Conservation (phyloP, 2,797 vertebrate species). For the Bufotes viridis region DNA sequence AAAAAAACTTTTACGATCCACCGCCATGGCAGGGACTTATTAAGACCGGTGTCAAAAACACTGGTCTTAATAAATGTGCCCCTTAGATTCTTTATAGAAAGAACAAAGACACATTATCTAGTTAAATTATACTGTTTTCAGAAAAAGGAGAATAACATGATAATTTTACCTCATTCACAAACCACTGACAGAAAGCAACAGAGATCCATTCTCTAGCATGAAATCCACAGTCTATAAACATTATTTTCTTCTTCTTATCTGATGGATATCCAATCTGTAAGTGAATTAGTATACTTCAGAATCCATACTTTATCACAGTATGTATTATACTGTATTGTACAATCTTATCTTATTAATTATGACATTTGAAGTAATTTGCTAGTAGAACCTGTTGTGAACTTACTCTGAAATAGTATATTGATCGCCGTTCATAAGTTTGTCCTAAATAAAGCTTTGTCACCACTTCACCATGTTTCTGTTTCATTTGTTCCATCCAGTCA, state of each 20-base stretch:
- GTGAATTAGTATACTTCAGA: background rate
- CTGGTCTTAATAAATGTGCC: too few relatives aligned
- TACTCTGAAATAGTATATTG: conserved; percentile 72
- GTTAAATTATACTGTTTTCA: too few relatives aligned
- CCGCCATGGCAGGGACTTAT: too few relatives aligned
- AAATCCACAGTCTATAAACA: conserved; percentile 84
- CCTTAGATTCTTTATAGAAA: too few relatives aligned
- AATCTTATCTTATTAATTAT: too few relatives aligned
- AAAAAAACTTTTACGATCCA: too few relatives aligned
- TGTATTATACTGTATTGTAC: background rate
- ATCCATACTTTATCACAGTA: background rate
- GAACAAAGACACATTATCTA: too few relatives aligned
- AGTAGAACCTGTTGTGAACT: conserved; percentile 13
- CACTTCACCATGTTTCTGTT: conserved; percentile 64
- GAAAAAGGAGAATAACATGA: background rate
- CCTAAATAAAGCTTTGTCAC: conserved; percentile 70
- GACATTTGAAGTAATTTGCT: background rate
- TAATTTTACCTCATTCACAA: conserved; percentile 81
- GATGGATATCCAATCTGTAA: conserved; percentile 75
- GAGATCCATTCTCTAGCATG: conserved; percentile 82
- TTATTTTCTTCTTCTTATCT: conserved; percentile 72
- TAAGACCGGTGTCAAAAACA: too few relatives aligned
- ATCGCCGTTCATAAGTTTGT: conserved; percentile 64
- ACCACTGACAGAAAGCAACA: conserved; percentile 85
- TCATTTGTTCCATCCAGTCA: conserved; percentile 71